Conservation (phyloP, 2,888 invertebrate genomes). For the Pristionchus fissidentatus region DNA sequence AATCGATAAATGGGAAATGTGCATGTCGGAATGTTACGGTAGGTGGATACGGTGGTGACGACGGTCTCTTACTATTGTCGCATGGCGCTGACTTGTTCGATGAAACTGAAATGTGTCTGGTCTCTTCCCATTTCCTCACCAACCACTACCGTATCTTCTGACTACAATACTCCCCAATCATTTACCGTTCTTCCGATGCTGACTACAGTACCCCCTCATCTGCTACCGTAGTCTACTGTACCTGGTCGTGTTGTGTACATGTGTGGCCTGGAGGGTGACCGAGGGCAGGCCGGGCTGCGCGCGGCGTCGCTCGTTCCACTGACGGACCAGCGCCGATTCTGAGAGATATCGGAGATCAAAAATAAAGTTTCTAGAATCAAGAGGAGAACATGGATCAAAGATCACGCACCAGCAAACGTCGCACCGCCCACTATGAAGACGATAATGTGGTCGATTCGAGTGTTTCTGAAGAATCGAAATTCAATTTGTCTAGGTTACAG, state of each 20-base stretch:
- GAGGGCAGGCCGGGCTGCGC: conserved; percentile 57
- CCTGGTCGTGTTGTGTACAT: conserved; percentile 65
- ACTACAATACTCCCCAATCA: neutral
- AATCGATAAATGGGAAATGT: neutral
- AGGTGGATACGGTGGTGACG: neutral
- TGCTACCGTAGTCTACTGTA: conserved; percentile 50
- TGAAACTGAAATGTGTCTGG: conserved; percentile 47
- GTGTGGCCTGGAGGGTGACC: conserved; percentile 65
- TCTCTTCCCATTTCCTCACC: neutral
- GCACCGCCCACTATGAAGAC: conserved; percentile 95
- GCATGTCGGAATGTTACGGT: neutral
- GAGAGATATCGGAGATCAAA: conserved; percentile 46
- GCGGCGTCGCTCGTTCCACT: conserved; percentile 55
- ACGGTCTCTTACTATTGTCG: conserved; percentile 1
- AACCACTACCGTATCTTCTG: neutral
- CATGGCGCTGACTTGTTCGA: conserved; percentile 49
- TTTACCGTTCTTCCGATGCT: neutral
- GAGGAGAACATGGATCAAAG: neutral
- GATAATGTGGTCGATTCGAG: conserved; percentile 90
- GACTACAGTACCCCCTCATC: neutral
- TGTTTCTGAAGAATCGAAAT: neutral
- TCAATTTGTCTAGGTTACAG: conserved; percentile 64
- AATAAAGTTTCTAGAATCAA: neutral
- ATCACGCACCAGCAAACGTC: conserved; percentile 83
- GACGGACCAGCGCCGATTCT: conserved; percentile 59